phyloP scores from a whole-genome alignment of 1,140 invertebrate species.

The Drosophila bocqueti region DNA sequence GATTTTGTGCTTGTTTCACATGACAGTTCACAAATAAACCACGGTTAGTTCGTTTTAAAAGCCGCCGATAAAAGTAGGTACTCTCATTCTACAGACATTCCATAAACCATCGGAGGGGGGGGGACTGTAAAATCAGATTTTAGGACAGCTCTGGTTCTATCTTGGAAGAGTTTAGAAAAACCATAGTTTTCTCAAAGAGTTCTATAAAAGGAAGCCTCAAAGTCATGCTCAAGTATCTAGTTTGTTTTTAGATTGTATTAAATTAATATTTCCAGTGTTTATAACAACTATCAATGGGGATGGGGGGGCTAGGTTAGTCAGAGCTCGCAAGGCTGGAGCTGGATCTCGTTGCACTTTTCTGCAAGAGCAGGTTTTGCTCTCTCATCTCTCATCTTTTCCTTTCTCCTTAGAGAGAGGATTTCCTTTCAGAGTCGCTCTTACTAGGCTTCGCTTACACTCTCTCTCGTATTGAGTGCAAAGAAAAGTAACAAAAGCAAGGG shows the following conservation, averaged over 20 bases:
- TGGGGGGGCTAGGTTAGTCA: not conserved
- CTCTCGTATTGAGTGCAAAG: no score
- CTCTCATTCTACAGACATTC: conserved; percentile 7
- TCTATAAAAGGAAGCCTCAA: not conserved
- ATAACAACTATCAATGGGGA: not conserved
- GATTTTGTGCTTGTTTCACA: conserved; percentile 53
- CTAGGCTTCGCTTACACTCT: no score
- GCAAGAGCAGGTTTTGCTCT: no score
- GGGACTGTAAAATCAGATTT: conserved; percentile 14
- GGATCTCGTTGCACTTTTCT: no score
- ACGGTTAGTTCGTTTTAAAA: conserved; percentile 11
- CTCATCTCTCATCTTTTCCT: no score
- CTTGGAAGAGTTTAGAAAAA: conserved; percentile 12
- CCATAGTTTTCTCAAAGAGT: not conserved
- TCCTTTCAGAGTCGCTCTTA: no score
- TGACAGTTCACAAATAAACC: conserved; percentile 26
- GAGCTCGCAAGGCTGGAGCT: not conserved
- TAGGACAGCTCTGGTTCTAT: not conserved
- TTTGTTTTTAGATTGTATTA: not conserved
- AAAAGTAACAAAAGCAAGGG: no score
- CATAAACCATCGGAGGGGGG: not conserved
- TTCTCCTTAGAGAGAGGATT: no score
- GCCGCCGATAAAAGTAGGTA: conserved; percentile 18
- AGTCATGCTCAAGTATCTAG: not conserved
- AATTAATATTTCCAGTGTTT: not conserved